Evolutionary conservation across 1,140 invertebrate species (phyloP), one percentile per base, ranked within the genome.

Genomic region (Anadara kagoshimensis): DNA sequence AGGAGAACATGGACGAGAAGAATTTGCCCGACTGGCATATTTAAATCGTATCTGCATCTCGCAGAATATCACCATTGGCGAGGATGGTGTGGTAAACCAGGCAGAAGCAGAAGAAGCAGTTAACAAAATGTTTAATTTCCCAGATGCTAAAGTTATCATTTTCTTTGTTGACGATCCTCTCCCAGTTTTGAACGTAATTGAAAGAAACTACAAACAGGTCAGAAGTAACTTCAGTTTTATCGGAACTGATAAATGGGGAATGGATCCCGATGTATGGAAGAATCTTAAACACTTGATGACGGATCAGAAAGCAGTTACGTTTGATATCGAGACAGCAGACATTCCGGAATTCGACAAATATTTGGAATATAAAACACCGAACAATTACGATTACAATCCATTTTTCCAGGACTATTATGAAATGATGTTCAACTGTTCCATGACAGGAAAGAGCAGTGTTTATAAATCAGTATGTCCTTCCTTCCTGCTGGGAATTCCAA

Each of bases 221-320:
- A 76, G 73, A 14, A 70, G 75, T 10, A 69, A 78, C 14, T 93
- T 94, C 77, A 91, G 93, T 51, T 95, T 94, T 92, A 91, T 95
- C 26, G 94, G 93, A 1, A 94, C 93, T 69, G 94, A 95, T 83
- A 94, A 93, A 12, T 95, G 94, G 94, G 94, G 94, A 11, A 92
- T 92, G 64, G 93, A 95, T 80, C 90, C 91, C n/a, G 93, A 93
- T 70, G 86, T 94, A 1, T 90, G 94, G 0, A 91, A 92, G 74
- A 92, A 92, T 0, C 79, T 94, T 3, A 93, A 94, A 77, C 91
- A 92, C 5, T 56, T 85, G 12, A 83, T 87, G 16, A 63, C 59
- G 10, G 59, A 78, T 44, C 69, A 76, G 11, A 82, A 84, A 8
- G 82, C 86, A 8, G 69, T 90, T 10, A 87, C 83, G n/a, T 80